A percentile compares a stretch with the other conserved stretches of the same genome.
Conservation (phyloP, 2,113 vertebrate genomes). For the Probosciger aterrimus region DNA sequence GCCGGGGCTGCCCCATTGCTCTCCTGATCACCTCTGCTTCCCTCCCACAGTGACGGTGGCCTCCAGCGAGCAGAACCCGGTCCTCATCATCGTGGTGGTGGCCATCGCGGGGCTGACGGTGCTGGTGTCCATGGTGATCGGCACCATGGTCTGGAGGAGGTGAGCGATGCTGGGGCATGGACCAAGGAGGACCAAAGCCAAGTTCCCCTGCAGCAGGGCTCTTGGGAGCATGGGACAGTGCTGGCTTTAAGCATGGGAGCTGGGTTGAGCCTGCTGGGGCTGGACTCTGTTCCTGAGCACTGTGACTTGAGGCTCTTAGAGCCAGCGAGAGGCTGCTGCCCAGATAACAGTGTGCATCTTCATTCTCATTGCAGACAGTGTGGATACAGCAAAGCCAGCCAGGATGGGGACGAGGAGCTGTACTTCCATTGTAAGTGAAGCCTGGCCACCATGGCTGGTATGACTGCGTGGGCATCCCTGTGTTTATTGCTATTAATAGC, state of each 20-base stretch:
- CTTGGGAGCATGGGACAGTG: accelerated
- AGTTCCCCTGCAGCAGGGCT: neutral
- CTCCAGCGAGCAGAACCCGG: conserved; percentile 84
- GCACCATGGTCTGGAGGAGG: conserved; percentile 87
- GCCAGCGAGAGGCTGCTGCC: accelerated
- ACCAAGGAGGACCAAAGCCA: accelerated
- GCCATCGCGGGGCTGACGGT: conserved; percentile 81
- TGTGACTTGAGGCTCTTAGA: accelerated
- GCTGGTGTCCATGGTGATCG: conserved; percentile 79
- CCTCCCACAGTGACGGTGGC: conserved; percentile 77
- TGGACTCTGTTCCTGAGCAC: neutral
- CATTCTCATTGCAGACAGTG: conserved; percentile 78
- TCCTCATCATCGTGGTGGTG: conserved; percentile 82
- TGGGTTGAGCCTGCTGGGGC: neutral
- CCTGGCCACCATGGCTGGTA: accelerated
- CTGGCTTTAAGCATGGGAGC: neutral
- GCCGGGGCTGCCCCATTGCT: neutral
- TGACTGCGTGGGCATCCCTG: neutral
- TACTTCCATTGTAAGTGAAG: conserved; percentile 88
- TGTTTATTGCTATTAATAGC: neutral
- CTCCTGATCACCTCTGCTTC: neutral
- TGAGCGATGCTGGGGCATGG: neutral
- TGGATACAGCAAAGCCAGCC: conserved; percentile 90
- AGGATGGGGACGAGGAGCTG: conserved; percentile 89
- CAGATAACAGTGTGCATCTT: neutral